These are phyloP conservation scores for Episyrphus balteatus DNA, from an alignment of 1,140 invertebrate genomes.

Conservation along the genomic window DNA sequence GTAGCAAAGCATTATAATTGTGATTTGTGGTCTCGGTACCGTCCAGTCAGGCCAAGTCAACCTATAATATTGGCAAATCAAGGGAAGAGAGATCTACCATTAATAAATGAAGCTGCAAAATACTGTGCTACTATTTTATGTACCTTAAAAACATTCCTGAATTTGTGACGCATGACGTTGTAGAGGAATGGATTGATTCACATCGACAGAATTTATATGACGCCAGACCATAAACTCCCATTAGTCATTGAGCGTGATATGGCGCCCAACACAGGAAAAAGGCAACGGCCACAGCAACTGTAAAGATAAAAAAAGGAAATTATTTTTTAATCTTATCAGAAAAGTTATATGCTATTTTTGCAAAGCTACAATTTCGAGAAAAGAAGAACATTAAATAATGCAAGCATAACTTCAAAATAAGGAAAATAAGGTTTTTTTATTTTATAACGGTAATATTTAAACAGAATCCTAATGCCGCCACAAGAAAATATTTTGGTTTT, in stretches of 20 bases:
- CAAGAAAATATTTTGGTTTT: too few species aligned
- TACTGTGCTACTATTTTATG: constrained; percentile 7
- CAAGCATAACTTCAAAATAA: too few species aligned
- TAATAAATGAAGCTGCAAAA: neutral
- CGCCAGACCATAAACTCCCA: constrained; percentile 61
- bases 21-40: constrained; percentile 19
- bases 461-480: too few species aligned
- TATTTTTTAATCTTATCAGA: neutral
- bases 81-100: neutral
- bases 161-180: constrained; percentile 80
- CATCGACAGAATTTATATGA: constrained; percentile 61
- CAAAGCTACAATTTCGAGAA: too few species aligned
- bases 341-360: neutral
- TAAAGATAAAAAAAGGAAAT: constrained; percentile 13
- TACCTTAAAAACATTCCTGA: constrained; percentile 72
- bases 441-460: too few species aligned
- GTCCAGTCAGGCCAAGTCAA: constrained; percentile 19
- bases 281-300: constrained; percentile 87
- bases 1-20: constrained; percentile 25
- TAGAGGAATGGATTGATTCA: constrained; percentile 76
- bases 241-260: constrained; percentile 77
- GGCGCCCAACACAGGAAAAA: constrained; percentile 95
- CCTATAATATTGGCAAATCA: constrained; percentile 10
- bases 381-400: too few species aligned
- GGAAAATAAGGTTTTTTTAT: too few species aligned